phyloP scores from a whole-genome alignment of 2,797 vertebrate genomes.

The Lindbergichthys nudifrons region DNA sequence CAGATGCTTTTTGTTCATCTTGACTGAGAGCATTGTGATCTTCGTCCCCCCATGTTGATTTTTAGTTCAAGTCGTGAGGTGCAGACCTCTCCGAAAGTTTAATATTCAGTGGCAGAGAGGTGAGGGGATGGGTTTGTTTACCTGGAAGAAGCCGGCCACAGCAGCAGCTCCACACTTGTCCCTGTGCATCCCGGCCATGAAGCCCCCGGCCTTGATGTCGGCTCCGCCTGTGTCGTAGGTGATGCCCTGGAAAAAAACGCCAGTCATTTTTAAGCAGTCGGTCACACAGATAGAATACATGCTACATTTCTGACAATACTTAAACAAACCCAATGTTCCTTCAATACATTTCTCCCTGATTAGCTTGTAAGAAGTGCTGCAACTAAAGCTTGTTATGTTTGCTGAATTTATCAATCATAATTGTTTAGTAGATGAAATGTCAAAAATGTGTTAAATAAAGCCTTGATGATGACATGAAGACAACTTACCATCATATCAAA shows the following conservation, averaged over 20 bases:
- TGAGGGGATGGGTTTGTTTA: slow-evolving; percentile 17
- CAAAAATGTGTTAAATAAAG: no score
- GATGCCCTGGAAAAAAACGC: slow-evolving; percentile 80
- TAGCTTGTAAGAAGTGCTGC: no score
- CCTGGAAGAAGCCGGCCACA: slow-evolving; percentile 88
- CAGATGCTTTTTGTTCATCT: neutral
- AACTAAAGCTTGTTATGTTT: no score
- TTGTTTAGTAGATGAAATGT: neutral
- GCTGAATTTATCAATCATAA: no score
- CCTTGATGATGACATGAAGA: no score
- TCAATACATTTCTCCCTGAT: neutral
- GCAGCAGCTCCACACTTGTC: slow-evolving; percentile 89
- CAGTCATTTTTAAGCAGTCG: neutral
- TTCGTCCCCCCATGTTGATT: neutral
- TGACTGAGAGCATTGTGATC: neutral
- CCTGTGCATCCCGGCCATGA: slow-evolving; percentile 90
- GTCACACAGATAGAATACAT: neutral
- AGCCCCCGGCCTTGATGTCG: slow-evolving; percentile 88
- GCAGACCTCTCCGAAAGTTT: no score
- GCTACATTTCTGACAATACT: neutral
- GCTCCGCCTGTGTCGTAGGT: slow-evolving; percentile 89
- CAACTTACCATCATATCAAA: no score
- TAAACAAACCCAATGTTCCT: neutral
- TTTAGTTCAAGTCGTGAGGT: neutral
- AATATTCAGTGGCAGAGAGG: no score